Evolutionary conservation across 2,113 vertebrate species (phyloP), one percentile per base, ranked within the genome.

Genomic region (Fulmarus glacialis): DNA sequence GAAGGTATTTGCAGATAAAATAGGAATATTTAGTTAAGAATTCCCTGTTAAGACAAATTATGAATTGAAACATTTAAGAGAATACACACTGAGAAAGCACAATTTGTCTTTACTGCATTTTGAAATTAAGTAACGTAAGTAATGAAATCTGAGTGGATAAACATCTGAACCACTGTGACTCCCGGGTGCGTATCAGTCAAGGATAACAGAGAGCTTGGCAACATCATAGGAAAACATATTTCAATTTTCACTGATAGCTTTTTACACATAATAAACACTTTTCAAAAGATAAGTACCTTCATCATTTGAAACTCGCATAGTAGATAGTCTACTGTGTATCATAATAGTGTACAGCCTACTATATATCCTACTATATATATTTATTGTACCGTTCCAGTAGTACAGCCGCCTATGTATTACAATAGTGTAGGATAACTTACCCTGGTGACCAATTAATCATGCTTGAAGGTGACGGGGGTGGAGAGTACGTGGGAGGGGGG

Each of bases 381-480:
- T 6, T n/a, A 22, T 12, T 22, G 13, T 12, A 17, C 14, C 2
- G 1, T 4, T 23, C 4, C 52, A 16, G 42, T 3, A 21, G 53
- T 4, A 40, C 3, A 5, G 43, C 43, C n/a, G 20, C 5, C n/a
- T 17, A 14, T 6, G 56, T n/a, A 12, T 45, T 24, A 0, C 3
- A 26, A 32, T 2, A 26, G 48, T 1, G 0, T 2, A 38, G 48
- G 27, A 26, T 11, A 55, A 34, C 47, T 32, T 7, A 47, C 8
- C 7, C 40, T 9, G 70, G 50, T 16, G 47, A 32, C 12, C 10
- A 8, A 8, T 18, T 34, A 26, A 34, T n/a, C n/a, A n/a, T n/a
- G n/a, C n/a, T n/a, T n/a, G 42, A 34, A 26, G n/a, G 70, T 23
- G 26, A 15, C 0, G 1, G 16, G 55, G 56, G 43, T 14, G n/a